Percentiles rank a stretch among this genome's conserved stretches.
Evolutionary conservation across 2,797 vertebrate genomes (phyloP).

Genomic region (Mionectes olivaceus): DNA sequence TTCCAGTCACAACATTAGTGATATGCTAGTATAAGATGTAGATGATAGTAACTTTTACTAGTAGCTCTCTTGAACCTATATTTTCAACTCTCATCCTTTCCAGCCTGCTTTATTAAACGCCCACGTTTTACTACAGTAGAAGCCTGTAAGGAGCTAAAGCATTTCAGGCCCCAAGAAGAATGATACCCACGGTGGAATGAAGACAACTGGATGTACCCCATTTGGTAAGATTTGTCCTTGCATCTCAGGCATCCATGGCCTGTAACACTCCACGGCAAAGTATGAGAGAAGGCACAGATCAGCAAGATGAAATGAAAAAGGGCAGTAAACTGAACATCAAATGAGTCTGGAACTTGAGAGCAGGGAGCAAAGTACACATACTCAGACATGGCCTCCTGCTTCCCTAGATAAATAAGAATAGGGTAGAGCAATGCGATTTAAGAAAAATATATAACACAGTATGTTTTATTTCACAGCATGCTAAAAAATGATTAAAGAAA

Average conservation of each 20-base stretch:
- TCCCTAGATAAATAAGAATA: slow-evolving; percentile 39
- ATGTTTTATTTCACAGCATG: slow-evolving; percentile 48
- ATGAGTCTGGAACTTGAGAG: background rate
- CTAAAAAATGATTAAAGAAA: slow-evolving; percentile 62
- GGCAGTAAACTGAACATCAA: background rate
- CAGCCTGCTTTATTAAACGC: background rate
- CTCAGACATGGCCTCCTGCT: slow-evolving; percentile 18
- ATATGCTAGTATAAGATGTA: background rate
- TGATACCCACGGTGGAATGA: accelerated
- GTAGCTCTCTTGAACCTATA: background rate
- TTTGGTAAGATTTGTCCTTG: background rate
- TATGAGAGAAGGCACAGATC: background rate
- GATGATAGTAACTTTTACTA: background rate
- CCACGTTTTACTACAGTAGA: background rate
- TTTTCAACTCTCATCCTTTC: background rate
- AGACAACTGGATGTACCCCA: background rate
- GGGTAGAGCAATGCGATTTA: background rate
- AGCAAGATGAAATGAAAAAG: background rate
- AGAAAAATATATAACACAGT: slow-evolving; percentile 1
- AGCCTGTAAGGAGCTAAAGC: background rate
- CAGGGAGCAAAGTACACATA: background rate
- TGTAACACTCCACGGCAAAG: background rate
- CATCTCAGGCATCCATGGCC: background rate
- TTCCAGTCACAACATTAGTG: background rate
- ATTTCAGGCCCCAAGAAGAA: background rate